Evolutionary conservation across 1,140 invertebrate species (phyloP), one percentile per base, ranked within the genome.

Genomic region (Brachionus rubens): DNA sequence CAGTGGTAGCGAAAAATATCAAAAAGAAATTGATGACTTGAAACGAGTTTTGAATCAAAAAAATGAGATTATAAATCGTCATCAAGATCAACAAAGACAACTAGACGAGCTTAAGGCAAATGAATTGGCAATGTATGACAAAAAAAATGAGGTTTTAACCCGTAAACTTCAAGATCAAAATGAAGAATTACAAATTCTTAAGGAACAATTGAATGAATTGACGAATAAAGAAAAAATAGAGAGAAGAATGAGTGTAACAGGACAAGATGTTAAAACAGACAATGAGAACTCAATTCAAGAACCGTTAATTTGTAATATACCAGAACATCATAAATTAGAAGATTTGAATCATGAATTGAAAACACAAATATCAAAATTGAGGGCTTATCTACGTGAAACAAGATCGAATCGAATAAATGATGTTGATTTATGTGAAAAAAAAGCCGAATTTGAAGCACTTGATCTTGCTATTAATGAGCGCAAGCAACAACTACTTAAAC

Each of bases 381-480:
- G 21, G 19, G 50, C 16, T 36, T 41, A 28, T 50, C 6, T 72
- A 19, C 36, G 46, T 43, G 59, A 65, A 9, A 41, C 54, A 12
- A 59, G 40, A 26, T 41, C 40, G 12, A 24, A 24, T 26, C 21
- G 19, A 72, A 72, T 72, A 5, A 50, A 41, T 40, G 68, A 72
- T 4, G 19, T n/a, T 3, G 68, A 54, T n/a, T 21, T 72, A 5
- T 19, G 19, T 10, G 68, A 72, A 26, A 72, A 72, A 24, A 36
- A 50, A 41, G 68, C 68, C 14, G 68, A 72, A 41, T 72, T 72
- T 16, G 68, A 72, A 24, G 68, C 68, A 30, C 46, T 72, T 50
- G 68, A 72, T 40, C 41, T 72, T 26, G 68, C 68, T 3, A 72
- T 72, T 6, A 72, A 72, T 41, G 68, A 72, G n/a, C 68, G 68